Conservation (phyloP, 2,113 vertebrate genomes). For the Bujurquina vittata region DNA sequence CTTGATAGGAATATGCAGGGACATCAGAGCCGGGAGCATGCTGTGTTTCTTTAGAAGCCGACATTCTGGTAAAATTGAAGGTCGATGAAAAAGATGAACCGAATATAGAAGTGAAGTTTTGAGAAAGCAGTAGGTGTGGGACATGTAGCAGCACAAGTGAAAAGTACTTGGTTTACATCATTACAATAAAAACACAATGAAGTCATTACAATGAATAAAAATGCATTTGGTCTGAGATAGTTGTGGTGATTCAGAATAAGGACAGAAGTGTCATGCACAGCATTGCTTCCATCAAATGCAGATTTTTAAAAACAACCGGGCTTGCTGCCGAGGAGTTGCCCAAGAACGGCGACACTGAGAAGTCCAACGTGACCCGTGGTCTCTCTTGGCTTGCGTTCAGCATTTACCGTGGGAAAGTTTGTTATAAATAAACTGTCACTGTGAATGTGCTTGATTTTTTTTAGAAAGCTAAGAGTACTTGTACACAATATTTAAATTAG, state of each 20-base stretch:
- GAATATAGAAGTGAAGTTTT: background rate
- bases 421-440: background rate
- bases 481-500: background rate
- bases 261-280: background rate
- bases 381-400: background rate
- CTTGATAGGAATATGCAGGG: conserved; percentile 16
- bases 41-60: conserved; percentile 2
- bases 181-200: background rate
- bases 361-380: conserved; percentile 4
- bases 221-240: background rate
- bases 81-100: background rate
- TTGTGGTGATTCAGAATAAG: background rate
- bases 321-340: background rate
- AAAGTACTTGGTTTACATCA: background rate
- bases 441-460: background rate
- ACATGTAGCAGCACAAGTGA: background rate
- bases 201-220: background rate
- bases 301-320: accelerated
- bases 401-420: background rate
- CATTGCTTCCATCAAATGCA: background rate
- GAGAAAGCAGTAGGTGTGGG: background rate
- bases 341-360: background rate
- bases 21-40: background rate
- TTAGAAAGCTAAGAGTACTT: background rate
- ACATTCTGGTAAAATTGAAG: conserved; percentile 54